Conservation (phyloP, 2,888 invertebrate species). For the Gisinianus flammeolus region DNA sequence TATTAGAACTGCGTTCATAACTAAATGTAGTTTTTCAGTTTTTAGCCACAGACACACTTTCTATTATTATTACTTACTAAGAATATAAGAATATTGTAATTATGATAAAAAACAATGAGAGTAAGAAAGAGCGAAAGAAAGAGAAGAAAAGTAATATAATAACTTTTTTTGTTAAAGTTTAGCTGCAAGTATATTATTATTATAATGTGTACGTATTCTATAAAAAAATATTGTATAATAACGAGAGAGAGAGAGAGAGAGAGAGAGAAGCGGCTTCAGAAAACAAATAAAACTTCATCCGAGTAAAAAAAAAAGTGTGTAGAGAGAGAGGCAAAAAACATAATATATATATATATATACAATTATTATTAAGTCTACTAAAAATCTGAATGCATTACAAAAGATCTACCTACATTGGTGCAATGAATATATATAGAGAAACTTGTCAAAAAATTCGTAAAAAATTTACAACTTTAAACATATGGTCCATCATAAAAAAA, state of each 20-base stretch:
- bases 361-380: not conserved
- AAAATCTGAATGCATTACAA: slow-evolving; percentile 1
- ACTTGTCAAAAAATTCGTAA: slow-evolving; percentile 33
- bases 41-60: no score
- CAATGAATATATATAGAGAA: slow-evolving; percentile 17
- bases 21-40: no score
- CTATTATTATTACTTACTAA: no score
- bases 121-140: no score
- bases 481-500: slow-evolving; percentile 33
- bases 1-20: no score
- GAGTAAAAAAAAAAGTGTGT: not conserved
- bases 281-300: not conserved
- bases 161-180: not conserved
- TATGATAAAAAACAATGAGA: no score
- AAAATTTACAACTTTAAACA: slow-evolving; percentile 36
- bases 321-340: not conserved
- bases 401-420: slow-evolving; percentile 11
- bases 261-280: no score
- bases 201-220: not conserved
- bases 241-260: no score
- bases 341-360: not conserved
- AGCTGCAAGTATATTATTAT: not conserved
- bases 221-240: no score
- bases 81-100: no score
- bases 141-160: not conserved